Base-by-base conservation (phyloP, 2,113 vertebrate genomes). In the Rhombomys opimus region DNA sequence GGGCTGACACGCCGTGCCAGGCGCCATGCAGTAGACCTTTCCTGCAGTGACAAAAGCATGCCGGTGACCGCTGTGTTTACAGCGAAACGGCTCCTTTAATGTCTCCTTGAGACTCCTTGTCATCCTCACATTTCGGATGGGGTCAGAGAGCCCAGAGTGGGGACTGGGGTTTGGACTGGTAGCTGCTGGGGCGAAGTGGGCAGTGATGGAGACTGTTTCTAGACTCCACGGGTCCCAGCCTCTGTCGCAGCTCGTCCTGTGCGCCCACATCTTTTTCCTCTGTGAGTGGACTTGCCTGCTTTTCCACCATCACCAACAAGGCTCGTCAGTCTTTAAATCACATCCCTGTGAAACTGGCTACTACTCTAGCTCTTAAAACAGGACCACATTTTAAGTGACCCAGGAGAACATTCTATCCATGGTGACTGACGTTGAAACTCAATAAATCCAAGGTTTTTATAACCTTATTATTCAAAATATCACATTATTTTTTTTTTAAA, bases 351-450 rank as follows among this genome's bases (percentile, higher is more conserved):
- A 89, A 89, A 70, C 54, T 50, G 70, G 35, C 89, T 84, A 52
- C 77, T 30, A 3, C 87, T 82, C 94, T 87, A 82, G 91, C 94
- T 96, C 93, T 89, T 7, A 68, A 84, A 95, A 27, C 22, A 72
- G 17, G 32, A 22, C 46, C 54, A 0, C 20, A n/a, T 89, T 87
- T 77, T 82, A 52, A 54, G 57, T 38, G 17, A 38, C 27, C n/a
- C 20, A 1, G 54, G 67, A 89, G 30, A 93, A 41, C 41, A 85
- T 81, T 78, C 68, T 50, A 0, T 54, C 63, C 54, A 0, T 54
- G 65, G 57, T 67, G 80, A 46, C 9, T 89, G 63, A 61, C 65
- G 50, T 87, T 38, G 61, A 89, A 91, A 70, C 46, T 88, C 52
- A 6, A 5, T 68, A 85, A 81, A 89, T 80, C 93, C 27, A 23